Conservation (phyloP, 2,797 vertebrate genomes). For the Pampus argenteus region DNA sequence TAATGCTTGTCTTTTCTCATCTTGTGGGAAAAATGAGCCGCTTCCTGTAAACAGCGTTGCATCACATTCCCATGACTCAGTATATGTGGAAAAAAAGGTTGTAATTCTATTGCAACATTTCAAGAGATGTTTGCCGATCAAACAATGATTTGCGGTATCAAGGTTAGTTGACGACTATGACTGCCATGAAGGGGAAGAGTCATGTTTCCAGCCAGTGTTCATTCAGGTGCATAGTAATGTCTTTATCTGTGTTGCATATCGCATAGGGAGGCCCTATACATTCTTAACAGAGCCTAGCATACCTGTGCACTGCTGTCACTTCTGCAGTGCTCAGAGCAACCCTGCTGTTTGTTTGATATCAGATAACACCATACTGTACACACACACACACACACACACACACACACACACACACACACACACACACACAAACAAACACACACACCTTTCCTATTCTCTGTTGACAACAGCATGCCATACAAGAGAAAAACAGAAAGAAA, state of each 20-base stretch:
- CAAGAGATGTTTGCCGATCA: background rate
- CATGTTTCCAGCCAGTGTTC: slow-evolving; percentile 16
- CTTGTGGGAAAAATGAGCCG: background rate
- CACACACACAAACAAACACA: no score
- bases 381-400: no score
- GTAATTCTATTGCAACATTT: background rate
- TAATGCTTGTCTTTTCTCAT: slow-evolving; percentile 3
- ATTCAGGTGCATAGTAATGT: background rate
- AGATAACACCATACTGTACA: slow-evolving; percentile 39
- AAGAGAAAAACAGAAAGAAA: background rate
- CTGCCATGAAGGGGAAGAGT: background rate
- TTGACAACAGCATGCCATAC: slow-evolving; percentile 21
- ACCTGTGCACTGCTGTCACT: slow-evolving; percentile 11
- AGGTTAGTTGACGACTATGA: background rate
- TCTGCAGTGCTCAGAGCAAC: slow-evolving; percentile 34
- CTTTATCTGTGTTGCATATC: slow-evolving; percentile 28
- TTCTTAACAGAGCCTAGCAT: slow-evolving; percentile 11
- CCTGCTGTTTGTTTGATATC: slow-evolving; percentile 42
- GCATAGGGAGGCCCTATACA: background rate
- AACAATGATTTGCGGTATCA: background rate
- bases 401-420: no score
- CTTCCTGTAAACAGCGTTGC: background rate
- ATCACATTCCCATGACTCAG: slow-evolving; percentile 3
- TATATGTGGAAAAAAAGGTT: background rate
- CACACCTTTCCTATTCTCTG: slow-evolving; percentile 22